phyloP scores from a whole-genome alignment of 2,888 invertebrate species.

The Leptinotarsa rubiginosa region DNA sequence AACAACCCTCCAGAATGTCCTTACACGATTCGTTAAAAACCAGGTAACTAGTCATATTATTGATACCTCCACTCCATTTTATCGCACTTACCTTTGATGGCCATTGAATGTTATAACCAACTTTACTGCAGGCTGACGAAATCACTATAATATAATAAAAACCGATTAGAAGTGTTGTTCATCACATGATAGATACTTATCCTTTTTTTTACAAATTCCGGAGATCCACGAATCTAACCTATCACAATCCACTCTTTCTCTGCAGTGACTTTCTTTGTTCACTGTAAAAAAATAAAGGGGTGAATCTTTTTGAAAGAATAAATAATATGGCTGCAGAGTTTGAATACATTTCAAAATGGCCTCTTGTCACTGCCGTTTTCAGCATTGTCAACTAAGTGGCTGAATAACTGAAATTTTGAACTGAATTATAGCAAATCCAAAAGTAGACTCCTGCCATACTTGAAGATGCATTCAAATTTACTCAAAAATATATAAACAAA shows the following conservation, averaged over 20 bases:
- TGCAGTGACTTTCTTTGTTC: constrained; percentile 33
- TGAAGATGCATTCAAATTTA: constrained; percentile 44
- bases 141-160: constrained; percentile 36
- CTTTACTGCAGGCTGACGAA: background rate
- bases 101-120: background rate
- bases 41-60: too few relatives aligned
- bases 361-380: background rate
- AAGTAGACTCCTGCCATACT: background rate
- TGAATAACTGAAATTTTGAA: background rate
- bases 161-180: constrained; percentile 27
- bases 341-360: constrained; percentile 35
- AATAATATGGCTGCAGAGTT: constrained; percentile 1
- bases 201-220: constrained; percentile 23
- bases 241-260: constrained; percentile 33
- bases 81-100: constrained; percentile 22
- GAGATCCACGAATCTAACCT: constrained; percentile 25
- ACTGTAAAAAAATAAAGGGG: constrained; percentile 40
- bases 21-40: too few relatives aligned
- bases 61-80: background rate
- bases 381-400: background rate
- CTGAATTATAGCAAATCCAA: background rate
- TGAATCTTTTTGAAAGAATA: constrained; percentile 3
- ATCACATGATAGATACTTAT: constrained; percentile 31
- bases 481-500: constrained; percentile 30
- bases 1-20: too few relatives aligned